Base-by-base conservation (phyloP, 2,113 vertebrate genomes). In the Aegithalos caudatus region DNA sequence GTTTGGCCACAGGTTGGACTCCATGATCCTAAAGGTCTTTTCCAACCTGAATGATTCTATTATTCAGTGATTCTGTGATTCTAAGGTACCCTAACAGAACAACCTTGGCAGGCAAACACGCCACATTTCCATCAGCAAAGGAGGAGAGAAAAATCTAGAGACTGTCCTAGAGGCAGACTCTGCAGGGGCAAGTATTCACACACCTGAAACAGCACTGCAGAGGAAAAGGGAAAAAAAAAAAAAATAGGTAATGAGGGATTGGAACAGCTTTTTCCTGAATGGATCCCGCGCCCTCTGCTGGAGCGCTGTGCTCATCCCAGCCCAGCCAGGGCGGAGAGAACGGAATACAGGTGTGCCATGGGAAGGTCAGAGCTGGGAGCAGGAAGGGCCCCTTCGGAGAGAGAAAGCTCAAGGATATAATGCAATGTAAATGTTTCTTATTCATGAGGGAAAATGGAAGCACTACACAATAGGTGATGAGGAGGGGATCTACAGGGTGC, bases 271-370 rank as follows among this genome's bases (percentile, higher is more conserved):
- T 1, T 61, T 20, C 58, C 38, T 24, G 64, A 51, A 66, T 8
- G 93, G 35, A 27, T 85, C 78, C 58, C 31, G 44, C 90, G 79
- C 94, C 93, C 90, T 93, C 96, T 94, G 33, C 93, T 83, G 94
- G 93, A 66, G 13, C 0, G 0, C 40, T 61, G 18, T 18, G 25
- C 15, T 62, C 66, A 44, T 80, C 31, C 33, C 81, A 85, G 40
- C 22, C 44, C 7, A 33, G 25, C 3, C 27, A 11, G 19, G 4
- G 5, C 1, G 1, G 12, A 17, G 31, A 4, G 50, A 51, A 17
- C 7, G 8, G 38, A 19, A 45, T 11, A 3, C 3, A 12, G 28
- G 28, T 2, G 10, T 28, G n/a, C 27, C 9, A 2, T 1, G 35
- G 29, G 12, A 33, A 8, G 16, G 21, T 19, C 53, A 12, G 60